Base-by-base conservation (phyloP, 2,113 vertebrate species). In the Trochalopteron elliotii region DNA sequence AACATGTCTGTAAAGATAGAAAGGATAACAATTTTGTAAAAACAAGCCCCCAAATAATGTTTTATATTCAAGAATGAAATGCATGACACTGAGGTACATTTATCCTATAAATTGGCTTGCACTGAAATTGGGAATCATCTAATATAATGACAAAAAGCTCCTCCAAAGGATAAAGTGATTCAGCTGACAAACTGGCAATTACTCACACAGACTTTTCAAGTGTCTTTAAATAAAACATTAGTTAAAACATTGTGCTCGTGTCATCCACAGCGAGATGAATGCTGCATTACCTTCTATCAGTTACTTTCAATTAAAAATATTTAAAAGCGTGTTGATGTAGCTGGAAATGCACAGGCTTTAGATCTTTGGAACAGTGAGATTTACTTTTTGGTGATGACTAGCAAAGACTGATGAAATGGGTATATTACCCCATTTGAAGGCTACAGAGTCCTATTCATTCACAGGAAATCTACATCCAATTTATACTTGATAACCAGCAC, bases 101-200 rank as follows among this genome's bases (percentile, higher is more conserved):
- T 95, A 93, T 96, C 83, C 82, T 94, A 28, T 88, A 89, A 95
- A 96, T 88, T 88, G 75, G 71, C 82, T 90, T 85, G 47, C 83
- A 31, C 78, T 96, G 96, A 83, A 95, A 96, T 74, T 77, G 65
- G 72, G 69, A 96, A 89, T 97, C 90, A 96, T 97, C 90, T 97
- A 97, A 96, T 88, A 78, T 96, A 95, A 97, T 97, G 95, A 97
- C 91, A 97, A 95, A 97, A 97, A 95, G 24, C 95, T 96, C 89
- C 95, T 96, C 95, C 85, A 90, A 95, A 94, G 83, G 91, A 84
- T 94, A 85, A 92, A 97, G 40, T 95, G 94, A 98, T 95, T 98
- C 95, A 97, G 64, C 92, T 98, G 97, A 98, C 94, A 98, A 97
- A 97, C 96, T 97, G 93, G 81, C 93, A 97, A 97, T 98, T 97